phyloP scores from a whole-genome alignment of 1,140 invertebrate species.

The Aphaenogaster ashmeadi region DNA sequence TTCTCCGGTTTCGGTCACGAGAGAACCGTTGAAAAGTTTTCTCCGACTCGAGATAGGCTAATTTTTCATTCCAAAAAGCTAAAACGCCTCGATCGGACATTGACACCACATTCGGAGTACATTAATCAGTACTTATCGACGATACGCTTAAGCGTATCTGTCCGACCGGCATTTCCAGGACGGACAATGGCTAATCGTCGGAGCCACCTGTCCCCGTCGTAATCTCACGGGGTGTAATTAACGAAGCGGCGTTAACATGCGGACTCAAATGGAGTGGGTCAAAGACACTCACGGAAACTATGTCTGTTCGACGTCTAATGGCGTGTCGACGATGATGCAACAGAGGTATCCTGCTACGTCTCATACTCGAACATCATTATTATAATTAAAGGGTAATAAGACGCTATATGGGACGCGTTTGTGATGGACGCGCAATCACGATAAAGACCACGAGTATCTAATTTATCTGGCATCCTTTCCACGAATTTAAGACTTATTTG shows the following conservation, averaged over 20 bases:
- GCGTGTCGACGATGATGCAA: slow-evolving; percentile 28
- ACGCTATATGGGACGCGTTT: not conserved
- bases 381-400: slow-evolving; percentile 43
- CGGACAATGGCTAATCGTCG: slow-evolving; percentile 74
- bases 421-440: not conserved
- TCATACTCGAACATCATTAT: slow-evolving; percentile 16
- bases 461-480: not conserved
- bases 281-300: slow-evolving; percentile 72
- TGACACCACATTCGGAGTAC: slow-evolving; percentile 59
- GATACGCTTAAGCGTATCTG: slow-evolving; percentile 52
- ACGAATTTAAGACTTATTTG: not conserved
- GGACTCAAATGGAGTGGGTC: slow-evolving; percentile 67
- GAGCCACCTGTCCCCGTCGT: slow-evolving; percentile 78
- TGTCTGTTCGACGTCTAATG: slow-evolving; percentile 50
- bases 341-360: not conserved
- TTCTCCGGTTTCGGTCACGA: slow-evolving; percentile 15
- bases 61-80: slow-evolving; percentile 27
- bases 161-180: slow-evolving; percentile 70
- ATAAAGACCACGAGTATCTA: not conserved
- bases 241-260: slow-evolving; percentile 75
- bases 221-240: slow-evolving; percentile 80
- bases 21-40: slow-evolving; percentile 15
- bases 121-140: slow-evolving; percentile 75
- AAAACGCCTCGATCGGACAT: slow-evolving; percentile 46
- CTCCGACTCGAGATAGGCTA: not conserved